These are phyloP conservation scores for Ditylenchus dipsaci DNA, from an alignment of 1,140 invertebrate species.

Conservation along the genomic window DNA sequence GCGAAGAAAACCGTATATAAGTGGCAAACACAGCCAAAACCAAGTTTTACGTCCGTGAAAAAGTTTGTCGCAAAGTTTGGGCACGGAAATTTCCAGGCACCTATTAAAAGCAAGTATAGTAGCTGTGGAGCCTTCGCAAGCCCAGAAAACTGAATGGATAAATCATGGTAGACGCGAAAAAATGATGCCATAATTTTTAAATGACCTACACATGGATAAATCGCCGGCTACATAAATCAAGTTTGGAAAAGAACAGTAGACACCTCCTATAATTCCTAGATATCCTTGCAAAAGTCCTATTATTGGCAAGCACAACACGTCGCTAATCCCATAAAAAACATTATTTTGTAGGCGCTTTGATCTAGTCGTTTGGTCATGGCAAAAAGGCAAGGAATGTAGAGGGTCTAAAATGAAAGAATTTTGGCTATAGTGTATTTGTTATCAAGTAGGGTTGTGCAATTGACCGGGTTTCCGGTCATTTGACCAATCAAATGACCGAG, in stretches of 20 bases:
- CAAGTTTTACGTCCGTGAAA: slow-evolving; percentile 28
- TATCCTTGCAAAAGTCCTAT: not conserved
- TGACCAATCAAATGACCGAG: too few species aligned
- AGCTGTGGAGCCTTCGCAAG: slow-evolving; percentile 2
- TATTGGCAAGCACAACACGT: not conserved
- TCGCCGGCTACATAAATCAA: not conserved
- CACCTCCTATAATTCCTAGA: not conserved
- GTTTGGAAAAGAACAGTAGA: not conserved
- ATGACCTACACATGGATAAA: not conserved
- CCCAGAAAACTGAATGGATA: slow-evolving; percentile 13
- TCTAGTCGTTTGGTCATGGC: too few species aligned
- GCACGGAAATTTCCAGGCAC: slow-evolving; percentile 5
- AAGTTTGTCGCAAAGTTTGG: slow-evolving; percentile 12
- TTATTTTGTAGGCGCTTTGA: not conserved
- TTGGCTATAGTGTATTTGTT: too few species aligned
- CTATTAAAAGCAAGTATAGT: not conserved
- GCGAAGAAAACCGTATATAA: slow-evolving; percentile 38
- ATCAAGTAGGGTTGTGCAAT: too few species aligned
- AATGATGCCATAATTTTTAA: not conserved
- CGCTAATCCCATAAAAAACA: not conserved
- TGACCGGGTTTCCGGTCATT: too few species aligned
- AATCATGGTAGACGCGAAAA: not conserved
- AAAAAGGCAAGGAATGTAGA: too few species aligned
- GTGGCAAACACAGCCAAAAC: slow-evolving; percentile 26
- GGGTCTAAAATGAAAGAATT: too few species aligned